Base-by-base conservation (phyloP, 2,113 vertebrate species). In the Melozone crissalis region DNA sequence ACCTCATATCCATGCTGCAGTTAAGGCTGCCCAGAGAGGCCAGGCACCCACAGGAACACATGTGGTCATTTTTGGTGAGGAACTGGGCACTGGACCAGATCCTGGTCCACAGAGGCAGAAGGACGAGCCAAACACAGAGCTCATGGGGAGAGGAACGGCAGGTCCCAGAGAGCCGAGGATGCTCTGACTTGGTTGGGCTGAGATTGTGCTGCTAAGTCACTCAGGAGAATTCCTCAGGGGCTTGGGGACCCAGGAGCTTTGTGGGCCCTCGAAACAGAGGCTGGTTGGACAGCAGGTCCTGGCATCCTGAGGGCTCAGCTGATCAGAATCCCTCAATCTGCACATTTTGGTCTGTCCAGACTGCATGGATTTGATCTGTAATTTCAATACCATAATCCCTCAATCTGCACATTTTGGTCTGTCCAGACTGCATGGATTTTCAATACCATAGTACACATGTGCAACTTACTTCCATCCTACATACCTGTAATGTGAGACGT, bases 1-100 rank as follows among this genome's bases (percentile, higher is more conserved):
- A 41, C 20, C 20, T 61, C 1, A 0, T 31, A 33, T 4, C 54
- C 11, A 7, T 13, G 33, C 35, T 91, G 47, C n/a, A 79, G 18
- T 31, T 30, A 49, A 43, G 46, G 22, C 39, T 79, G 22, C 52
- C 59, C 4, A 6, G 71, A 72, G 33, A 35, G 30, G 30, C 22
- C 63, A 83, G 44, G 52, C 28, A 85, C 13, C 21, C 41, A 59
- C 26, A 62, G 44, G 21, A 90, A 69, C 30, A 43, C 10, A 28
- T 0, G 3, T 0, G 0, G 30, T 37, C 55, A 37, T 72, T 88
- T 85, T 52, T 0, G 0, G 27, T 47, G 63, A 93, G 28, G 61
- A 88, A 68, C 9, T 0, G 1, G 41, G 61, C 0, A 0, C 59
- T 55, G n/a, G n/a, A 85, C 10, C 30, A 69, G 31, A 30, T 20